Evolutionary conservation across 2,888 invertebrate genomes (phyloP).

Genomic region (Atrina japonica): DNA sequence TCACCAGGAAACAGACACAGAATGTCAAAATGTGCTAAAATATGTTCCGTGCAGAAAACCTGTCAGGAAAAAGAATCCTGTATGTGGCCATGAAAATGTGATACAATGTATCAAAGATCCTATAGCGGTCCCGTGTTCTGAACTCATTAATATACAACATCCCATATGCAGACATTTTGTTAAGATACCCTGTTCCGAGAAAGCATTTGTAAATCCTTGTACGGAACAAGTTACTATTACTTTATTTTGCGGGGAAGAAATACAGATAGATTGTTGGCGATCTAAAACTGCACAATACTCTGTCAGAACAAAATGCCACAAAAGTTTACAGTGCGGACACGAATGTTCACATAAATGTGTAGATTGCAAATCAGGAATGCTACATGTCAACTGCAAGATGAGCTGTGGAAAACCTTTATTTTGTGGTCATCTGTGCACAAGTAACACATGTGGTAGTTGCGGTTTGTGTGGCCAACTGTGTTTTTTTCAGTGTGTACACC

Average conservation of each 20-base stretch:
- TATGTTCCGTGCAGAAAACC: background rate
- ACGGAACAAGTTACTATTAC: background rate
- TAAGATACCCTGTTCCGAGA: constrained; percentile 16
- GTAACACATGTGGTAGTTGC: constrained; percentile 24
- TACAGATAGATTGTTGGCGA: background rate
- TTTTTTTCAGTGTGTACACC: constrained; percentile 17
- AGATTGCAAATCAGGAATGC: constrained; percentile 8
- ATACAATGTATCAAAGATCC: constrained; percentile 7
- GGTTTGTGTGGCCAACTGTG: constrained; percentile 18
- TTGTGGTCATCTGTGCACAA: constrained; percentile 30
- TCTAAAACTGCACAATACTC: background rate
- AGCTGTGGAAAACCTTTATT: constrained; percentile 25
- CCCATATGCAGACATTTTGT: constrained; percentile 1
- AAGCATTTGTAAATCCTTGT: background rate
- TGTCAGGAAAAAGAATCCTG: background rate
- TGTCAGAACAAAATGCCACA: constrained; percentile 6
- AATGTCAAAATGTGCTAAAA: constrained; percentile 1
- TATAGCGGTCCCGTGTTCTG: background rate
- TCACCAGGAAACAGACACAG: background rate
- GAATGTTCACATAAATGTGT: constrained; percentile 11
- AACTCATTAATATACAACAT: background rate
- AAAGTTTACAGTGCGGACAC: constrained; percentile 15
- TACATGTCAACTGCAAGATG: constrained; percentile 14
- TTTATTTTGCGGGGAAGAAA: constrained; percentile 15
- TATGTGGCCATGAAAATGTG: constrained; percentile 7